Evolutionary conservation across 2,113 vertebrate species (phyloP).

Genomic region (Oreochromis tanganicae): DNA sequence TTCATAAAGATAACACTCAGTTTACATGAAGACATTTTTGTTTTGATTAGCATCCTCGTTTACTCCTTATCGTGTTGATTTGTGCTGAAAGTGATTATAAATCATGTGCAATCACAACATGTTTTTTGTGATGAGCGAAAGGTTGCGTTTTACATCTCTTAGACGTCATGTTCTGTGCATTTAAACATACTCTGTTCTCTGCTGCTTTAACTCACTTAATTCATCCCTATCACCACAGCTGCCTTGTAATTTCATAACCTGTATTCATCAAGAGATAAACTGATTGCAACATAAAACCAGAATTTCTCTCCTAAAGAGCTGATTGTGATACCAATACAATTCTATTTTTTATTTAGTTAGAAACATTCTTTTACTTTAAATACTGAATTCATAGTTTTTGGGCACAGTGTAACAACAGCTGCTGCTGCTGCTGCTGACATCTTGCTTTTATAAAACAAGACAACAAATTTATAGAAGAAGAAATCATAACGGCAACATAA

Average conservation of each 20-base stretch:
- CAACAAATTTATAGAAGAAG: not conserved
- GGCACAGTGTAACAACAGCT: too few relatives aligned
- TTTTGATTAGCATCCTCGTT: constrained; percentile 8
- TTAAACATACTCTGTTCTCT: not conserved
- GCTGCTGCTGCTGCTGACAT: not conserved
- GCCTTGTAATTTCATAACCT: not conserved
- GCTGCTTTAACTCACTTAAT: not conserved
- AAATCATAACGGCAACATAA: not conserved
- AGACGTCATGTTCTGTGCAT: not conserved
- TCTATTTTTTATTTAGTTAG: not conserved
- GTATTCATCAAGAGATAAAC: not conserved
- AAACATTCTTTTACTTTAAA: not conserved
- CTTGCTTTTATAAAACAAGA: not conserved
- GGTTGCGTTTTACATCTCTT: not conserved
- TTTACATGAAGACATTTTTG: not conserved
- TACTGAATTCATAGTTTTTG: not conserved
- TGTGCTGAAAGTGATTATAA: constrained; percentile 20
- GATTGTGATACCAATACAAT: not conserved
- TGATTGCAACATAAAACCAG: not conserved
- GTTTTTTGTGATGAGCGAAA: not conserved
- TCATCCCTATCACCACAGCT: not conserved
- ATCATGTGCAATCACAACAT: constrained; percentile 2
- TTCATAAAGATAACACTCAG: not conserved
- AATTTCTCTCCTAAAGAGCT: not conserved
- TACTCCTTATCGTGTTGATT: not conserved